Conservation (phyloP, 2,113 vertebrate genomes). For the Brienomyrus longianalis region DNA sequence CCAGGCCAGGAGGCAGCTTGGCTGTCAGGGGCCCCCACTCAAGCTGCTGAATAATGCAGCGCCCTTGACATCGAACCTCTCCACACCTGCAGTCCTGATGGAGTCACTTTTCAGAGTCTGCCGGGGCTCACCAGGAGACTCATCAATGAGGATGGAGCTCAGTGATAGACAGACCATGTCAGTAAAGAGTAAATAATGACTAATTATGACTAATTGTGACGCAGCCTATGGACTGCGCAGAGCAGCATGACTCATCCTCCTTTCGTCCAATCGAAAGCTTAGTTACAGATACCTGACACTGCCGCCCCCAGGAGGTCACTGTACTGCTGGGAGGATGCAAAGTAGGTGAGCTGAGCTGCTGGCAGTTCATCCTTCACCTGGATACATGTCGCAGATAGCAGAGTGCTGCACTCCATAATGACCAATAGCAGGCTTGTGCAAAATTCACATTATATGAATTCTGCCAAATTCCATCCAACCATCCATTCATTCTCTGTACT, state of each 20-base stretch:
- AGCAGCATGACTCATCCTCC: too few species aligned
- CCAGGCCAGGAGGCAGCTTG: background rate
- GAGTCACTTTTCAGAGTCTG: background rate
- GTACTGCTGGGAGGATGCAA: background rate
- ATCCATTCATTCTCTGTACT: background rate
- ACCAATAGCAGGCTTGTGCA: background rate
- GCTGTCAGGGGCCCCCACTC: background rate
- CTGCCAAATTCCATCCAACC: background rate
- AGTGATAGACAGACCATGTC: background rate
- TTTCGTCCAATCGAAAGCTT: background rate
- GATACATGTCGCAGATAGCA: background rate
- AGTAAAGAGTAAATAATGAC: background rate
- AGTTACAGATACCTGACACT: background rate
- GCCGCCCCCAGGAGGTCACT: background rate
- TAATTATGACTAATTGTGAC: background rate
- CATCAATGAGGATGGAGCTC: background rate
- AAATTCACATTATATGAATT: background rate
- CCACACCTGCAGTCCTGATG: background rate
- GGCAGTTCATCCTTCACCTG: background rate
- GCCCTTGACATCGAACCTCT: background rate
- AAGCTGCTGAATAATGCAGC: background rate
- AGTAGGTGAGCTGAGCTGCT: background rate
- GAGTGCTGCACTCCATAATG: background rate
- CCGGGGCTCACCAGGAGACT: background rate
- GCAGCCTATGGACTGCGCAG: too few species aligned